phyloP scores from a whole-genome alignment of 1,140 invertebrate genomes.

The Drosophila ananassae region DNA sequence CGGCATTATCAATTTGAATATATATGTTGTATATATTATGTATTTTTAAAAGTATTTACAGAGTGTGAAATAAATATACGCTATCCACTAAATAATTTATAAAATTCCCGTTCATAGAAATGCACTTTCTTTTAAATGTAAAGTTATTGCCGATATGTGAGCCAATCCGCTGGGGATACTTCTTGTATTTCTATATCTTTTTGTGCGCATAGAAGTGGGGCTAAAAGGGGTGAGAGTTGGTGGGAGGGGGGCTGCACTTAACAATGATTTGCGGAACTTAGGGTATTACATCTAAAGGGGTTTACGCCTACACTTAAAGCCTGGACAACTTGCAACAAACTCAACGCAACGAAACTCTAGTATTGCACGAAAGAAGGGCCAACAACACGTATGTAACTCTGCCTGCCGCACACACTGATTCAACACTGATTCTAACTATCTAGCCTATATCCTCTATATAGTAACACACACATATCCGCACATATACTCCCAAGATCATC shows the following conservation, averaged over 20 bases:
- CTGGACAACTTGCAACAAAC: slow-evolving; percentile 45
- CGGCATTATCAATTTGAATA: slow-evolving; percentile 51
- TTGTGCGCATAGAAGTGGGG: slow-evolving; percentile 31
- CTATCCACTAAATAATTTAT: slow-evolving; percentile 49
- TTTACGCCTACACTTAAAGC: slow-evolving; percentile 43
- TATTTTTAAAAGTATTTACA: slow-evolving; percentile 32
- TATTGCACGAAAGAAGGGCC: slow-evolving; percentile 56
- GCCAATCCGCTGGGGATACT: slow-evolving; percentile 20
- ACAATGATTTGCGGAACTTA: slow-evolving; percentile 29
- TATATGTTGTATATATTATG: slow-evolving; percentile 3
- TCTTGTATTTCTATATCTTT: slow-evolving; percentile 1
- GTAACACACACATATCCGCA: slow-evolving; percentile 35
- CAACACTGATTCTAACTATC: slow-evolving; percentile 58
- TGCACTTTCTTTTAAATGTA: slow-evolving; percentile 53
- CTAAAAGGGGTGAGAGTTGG: slow-evolving; percentile 2
- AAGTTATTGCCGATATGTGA: slow-evolving; percentile 68
- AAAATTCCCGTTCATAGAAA: slow-evolving; percentile 50
- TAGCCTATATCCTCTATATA: slow-evolving; percentile 41
- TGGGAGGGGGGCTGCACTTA: slow-evolving; percentile 20
- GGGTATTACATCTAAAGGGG: slow-evolving; percentile 23
- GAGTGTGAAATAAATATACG: slow-evolving; percentile 35
- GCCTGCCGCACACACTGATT: slow-evolving; percentile 34
- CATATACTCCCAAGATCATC: slow-evolving; percentile 3
- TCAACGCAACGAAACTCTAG: slow-evolving; percentile 41
- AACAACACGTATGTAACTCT: slow-evolving; percentile 48